Percentiles rank a stretch among this genome's conserved stretches.
These are phyloP conservation scores for Blennius ocellaris DNA, from an alignment of 2,113 vertebrate genomes.

Conservation along the genomic window DNA sequence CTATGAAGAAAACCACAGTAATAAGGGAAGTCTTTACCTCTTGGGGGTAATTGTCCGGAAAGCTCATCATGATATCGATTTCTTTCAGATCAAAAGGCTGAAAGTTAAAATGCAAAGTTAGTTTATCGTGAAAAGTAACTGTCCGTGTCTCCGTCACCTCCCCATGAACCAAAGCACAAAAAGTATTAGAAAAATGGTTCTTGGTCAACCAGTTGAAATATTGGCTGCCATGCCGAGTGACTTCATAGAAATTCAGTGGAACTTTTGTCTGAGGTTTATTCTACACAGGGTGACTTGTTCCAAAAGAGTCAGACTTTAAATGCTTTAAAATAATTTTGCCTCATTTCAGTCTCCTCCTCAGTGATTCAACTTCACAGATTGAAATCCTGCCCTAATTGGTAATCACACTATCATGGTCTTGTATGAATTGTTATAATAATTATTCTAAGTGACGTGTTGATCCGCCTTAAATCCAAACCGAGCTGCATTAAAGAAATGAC, in stretches of 20 bases:
- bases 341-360: slow-evolving; percentile 4
- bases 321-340: too few species aligned
- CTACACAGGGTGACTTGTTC: background rate
- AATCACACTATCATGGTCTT: background rate
- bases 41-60: slow-evolving; percentile 84
- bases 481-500: too few species aligned
- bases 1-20: background rate
- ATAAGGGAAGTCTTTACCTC: slow-evolving; percentile 75
- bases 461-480: too few species aligned
- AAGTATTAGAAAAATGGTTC: too few species aligned
- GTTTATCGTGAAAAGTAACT: background rate
- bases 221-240: too few species aligned
- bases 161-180: too few species aligned
- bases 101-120: slow-evolving; percentile 47
- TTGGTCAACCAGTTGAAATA: too few species aligned
- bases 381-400: background rate
- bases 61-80: slow-evolving; percentile 86
- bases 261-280: too few species aligned
- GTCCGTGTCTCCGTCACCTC: background rate
- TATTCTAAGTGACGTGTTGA: too few species aligned
- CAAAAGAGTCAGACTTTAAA: too few species aligned
- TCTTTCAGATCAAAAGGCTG: slow-evolving; percentile 87
- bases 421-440: background rate
- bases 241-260: too few species aligned
- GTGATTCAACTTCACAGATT: background rate